These are phyloP conservation scores for Ichneumoninae sp. DNA, from an alignment of 2,888 invertebrate genomes.

Conservation along the genomic window DNA sequence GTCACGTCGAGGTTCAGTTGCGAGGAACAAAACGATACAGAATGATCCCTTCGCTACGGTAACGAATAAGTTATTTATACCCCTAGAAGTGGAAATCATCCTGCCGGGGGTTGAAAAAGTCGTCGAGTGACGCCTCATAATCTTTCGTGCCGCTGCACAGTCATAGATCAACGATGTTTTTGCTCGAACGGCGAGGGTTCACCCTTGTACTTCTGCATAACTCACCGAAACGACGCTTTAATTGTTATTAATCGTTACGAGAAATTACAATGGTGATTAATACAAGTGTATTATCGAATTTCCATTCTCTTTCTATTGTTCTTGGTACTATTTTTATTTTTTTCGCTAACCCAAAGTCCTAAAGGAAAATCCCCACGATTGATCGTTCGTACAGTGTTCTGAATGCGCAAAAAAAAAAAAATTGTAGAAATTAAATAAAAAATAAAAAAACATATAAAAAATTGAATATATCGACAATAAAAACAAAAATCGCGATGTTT, in stretches of 20 bases:
- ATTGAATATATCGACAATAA: too few relatives aligned
- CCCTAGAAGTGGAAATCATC: constrained; percentile 20
- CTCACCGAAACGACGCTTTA: constrained; percentile 55
- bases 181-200: constrained; percentile 80
- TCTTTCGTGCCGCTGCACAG: constrained; percentile 72
- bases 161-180: constrained; percentile 83
- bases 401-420: too few relatives aligned
- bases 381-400: too few relatives aligned
- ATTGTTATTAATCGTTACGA: constrained; percentile 64
- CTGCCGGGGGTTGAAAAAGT: constrained; percentile 54
- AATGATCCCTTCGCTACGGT: constrained; percentile 33
- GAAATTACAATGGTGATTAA: constrained; percentile 6
- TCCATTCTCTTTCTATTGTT: not conserved
- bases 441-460: too few relatives aligned
- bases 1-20: constrained; percentile 64
- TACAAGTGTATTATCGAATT: constrained; percentile 9
- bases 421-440: too few relatives aligned
- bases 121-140: constrained; percentile 63
- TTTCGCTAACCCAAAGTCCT: too few relatives aligned
- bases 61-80: constrained; percentile 32
- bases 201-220: constrained; percentile 43
- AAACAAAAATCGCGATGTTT: not conserved
- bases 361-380: too few relatives aligned
- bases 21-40: constrained; percentile 59
- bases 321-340: not conserved